A percentile compares a stretch with the other conserved stretches of the same genome.
Conservation (phyloP, 1,140 invertebrate genomes). For the Cheumatopsyche charites region DNA sequence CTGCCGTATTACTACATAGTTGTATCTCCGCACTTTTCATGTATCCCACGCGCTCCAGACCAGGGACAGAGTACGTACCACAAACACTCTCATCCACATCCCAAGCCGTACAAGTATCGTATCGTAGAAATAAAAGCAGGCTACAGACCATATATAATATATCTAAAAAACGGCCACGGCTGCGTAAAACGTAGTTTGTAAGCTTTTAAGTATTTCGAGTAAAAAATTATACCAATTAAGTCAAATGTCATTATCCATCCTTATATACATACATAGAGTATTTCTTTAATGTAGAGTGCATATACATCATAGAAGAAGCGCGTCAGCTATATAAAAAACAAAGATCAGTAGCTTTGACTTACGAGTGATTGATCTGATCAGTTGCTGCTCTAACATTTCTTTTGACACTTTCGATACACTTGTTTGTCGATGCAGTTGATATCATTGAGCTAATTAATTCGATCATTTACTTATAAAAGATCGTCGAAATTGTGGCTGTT, state of each 20-base stretch:
- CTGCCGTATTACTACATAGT: slow-evolving; percentile 18
- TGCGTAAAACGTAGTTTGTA: slow-evolving; percentile 38
- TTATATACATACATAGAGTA: neutral
- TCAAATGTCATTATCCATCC: neutral
- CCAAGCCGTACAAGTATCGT: slow-evolving; percentile 39
- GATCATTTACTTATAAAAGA: no score
- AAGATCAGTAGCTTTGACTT: no score
- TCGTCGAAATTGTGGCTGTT: neutral
- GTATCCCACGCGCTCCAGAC: slow-evolving; percentile 41
- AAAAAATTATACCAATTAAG: neutral
- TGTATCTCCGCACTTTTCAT: slow-evolving; percentile 35
- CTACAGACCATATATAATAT: slow-evolving; percentile 26
- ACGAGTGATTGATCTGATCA: no score
- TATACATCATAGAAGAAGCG: neutral
- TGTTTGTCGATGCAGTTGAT: no score
- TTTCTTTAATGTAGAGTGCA: slow-evolving; percentile 1
- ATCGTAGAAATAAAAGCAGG: slow-evolving; percentile 36
- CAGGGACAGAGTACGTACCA: slow-evolving; percentile 48
- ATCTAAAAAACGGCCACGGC: slow-evolving; percentile 32
- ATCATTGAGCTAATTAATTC: no score
- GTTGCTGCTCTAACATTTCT: no score
- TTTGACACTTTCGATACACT: no score
- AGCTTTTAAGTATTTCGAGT: slow-evolving; percentile 41
- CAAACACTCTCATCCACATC: slow-evolving; percentile 31
- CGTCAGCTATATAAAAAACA: no score